Percentiles rank a stretch among this genome's conserved stretches.
Conservation (phyloP, 2,113 vertebrate species). For the Sander lucioperca region DNA sequence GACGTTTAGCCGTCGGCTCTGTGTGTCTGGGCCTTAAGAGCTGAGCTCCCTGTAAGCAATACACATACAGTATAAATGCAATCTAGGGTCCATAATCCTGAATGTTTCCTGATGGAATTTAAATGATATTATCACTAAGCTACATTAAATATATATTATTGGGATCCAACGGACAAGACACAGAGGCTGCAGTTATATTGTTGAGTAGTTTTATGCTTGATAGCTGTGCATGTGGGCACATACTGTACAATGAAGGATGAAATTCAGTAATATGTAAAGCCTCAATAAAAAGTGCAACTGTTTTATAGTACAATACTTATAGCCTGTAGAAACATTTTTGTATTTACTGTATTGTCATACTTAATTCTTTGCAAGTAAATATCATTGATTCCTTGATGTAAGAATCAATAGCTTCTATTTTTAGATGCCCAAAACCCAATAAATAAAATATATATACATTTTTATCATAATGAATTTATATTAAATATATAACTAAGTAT, state of each 20-base stretch:
- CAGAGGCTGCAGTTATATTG: background rate
- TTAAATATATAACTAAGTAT: background rate
- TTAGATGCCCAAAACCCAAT: background rate
- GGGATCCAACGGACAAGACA: background rate
- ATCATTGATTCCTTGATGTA: background rate
- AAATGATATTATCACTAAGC: conserved; percentile 16
- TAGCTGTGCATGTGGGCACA: conserved; percentile 3
- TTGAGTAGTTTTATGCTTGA: background rate
- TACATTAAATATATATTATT: conserved; percentile 28
- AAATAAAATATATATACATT: background rate
- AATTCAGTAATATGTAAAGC: background rate
- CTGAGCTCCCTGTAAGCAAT: background rate
- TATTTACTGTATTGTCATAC: background rate
- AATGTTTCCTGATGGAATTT: conserved; percentile 20
- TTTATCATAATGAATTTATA: background rate
- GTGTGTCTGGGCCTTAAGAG: background rate
- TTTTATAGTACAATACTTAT: background rate
- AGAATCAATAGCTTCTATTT: background rate
- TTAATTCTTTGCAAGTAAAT: background rate
- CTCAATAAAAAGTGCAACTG: background rate
- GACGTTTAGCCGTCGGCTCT: too few species aligned
- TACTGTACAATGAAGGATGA: background rate
- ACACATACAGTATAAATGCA: background rate
- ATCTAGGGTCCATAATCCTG: background rate
- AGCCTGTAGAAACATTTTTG: background rate